Conservation (phyloP, 2,888 invertebrate species). For the Muscina levida region DNA sequence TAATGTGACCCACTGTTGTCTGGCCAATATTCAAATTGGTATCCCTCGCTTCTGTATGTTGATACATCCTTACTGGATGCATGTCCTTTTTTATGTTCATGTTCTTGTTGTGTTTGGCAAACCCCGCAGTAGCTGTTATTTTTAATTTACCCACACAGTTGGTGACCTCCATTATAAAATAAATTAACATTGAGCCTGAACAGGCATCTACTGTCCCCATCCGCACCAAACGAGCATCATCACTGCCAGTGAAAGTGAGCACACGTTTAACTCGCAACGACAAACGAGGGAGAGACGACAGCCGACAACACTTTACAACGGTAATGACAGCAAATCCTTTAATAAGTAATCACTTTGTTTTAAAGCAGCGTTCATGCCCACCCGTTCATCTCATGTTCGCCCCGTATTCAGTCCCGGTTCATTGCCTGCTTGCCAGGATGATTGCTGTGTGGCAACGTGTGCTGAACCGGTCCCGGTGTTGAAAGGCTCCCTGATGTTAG, state of each 20-base stretch:
- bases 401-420: constrained; percentile 41
- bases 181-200: constrained; percentile 49
- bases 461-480: constrained; percentile 53
- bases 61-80: constrained; percentile 20
- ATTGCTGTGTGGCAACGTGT: constrained; percentile 38
- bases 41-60: constrained; percentile 9
- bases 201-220: neutral
- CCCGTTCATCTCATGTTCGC: constrained; percentile 22
- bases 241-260: constrained; percentile 32
- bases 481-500: constrained; percentile 49
- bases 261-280: constrained; percentile 16
- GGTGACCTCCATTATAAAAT: constrained; percentile 52
- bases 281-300: neutral
- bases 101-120: neutral
- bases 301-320: constrained; percentile 35
- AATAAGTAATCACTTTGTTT: constrained; percentile 69
- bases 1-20: constrained; percentile 9
- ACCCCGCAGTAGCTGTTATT: constrained; percentile 22
- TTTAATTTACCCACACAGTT: constrained; percentile 54
- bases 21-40: constrained; percentile 10
- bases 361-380: constrained; percentile 35
- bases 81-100: constrained; percentile 18
- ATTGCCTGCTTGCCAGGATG: constrained; percentile 23
- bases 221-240: neutral
- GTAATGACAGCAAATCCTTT: constrained; percentile 68